Base-by-base conservation (phyloP, 2,797 vertebrate species). In the Poecilia velifera region DNA sequence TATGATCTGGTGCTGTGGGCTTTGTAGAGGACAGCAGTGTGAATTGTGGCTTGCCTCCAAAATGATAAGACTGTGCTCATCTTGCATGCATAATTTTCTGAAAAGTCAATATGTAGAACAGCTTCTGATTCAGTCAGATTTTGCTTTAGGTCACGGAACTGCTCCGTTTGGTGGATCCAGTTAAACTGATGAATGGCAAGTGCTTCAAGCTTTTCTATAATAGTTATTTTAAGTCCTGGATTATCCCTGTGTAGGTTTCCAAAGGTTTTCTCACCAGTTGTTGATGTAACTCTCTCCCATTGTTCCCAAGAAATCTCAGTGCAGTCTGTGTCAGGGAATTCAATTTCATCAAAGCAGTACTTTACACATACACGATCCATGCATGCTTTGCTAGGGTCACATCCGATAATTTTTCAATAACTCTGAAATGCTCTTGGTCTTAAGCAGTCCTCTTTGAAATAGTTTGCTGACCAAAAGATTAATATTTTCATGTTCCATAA, bases 31-130 rank as follows among this genome's bases (percentile, higher is more conserved):
- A 72, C 68, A 45, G 43, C 41, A 14, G 43, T 13, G 68, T 72
- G 43, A 4, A 72, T 72, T 45, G 41, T 72, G 39, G 68, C 25
- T 25, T 72, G 10, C 41, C 68, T 72, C 43, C 68, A 28, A 72
- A 72, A 31, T 47, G 43, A 72, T 39, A 45, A n/a, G 43, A 18
- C 43, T 16, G 20, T 25, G 41, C 22, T 45, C n/a, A 72, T 16
- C 71, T 72, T 49, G 49, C 72, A 73, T 28, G 72, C 47, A 25
- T 51, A 13, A 28, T 53, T 73, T 36, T 73, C 72, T 39, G 47
- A 53, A 36, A 53, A 53, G 47, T 73, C 72, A 36, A 73, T 73
- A 20, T 25, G 47, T 28, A 53, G 18, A 53, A 74, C 72, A 74
- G 49, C 72, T 55, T 74, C 72, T 25, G 45, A 39, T 31, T 74